Base-by-base conservation (phyloP, 2,113 vertebrate genomes). In the Siphamia tubifer region DNA sequence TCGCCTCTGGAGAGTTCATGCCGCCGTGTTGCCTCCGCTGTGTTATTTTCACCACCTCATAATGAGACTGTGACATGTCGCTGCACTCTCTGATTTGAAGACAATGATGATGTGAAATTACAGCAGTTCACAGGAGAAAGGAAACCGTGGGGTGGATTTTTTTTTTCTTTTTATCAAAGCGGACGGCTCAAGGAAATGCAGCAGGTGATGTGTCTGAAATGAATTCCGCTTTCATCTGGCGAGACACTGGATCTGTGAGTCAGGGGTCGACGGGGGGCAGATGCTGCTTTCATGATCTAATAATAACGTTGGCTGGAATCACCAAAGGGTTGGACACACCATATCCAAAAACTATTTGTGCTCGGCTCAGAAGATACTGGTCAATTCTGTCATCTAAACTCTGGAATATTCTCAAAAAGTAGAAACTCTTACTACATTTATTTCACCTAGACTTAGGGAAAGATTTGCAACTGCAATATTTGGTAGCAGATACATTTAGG, bases 171-270 rank as follows among this genome's bases (percentile, higher is more conserved):
- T 24, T 8, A 48, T 16, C 39, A 6, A 7, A 39, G 67, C 38
- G 31, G 55, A 63, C 40, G 25, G 10, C 27, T 71, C 44, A 12
- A 56, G 27, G 42, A 70, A 40, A 61, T 7, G 6, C 6, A 11
- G 25, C 17, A 1, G 17, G n/a, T 6, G 34, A 40, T 13, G 44
- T 42, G 17, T 72, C 68, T 53, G 56, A 49, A 65, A 73, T 11
- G 6, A 30, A 17, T 24, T 63, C 35, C 35, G 67, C 66, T 74
- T 74, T 82, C 61, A 74, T 78, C 54, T 39, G n/a, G 44, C 17
- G 2, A 48, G 67, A 38, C 48, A 61, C 54, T 32, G 32, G 4
- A 30, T 51, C 63, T 72, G 28, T 32, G 55, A 57, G 21, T 73
- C 45, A 25, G 48, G 20, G 65, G 65, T 74, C 28, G 55, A 51